Conservation (phyloP, 2,113 vertebrate species). For the Suncus etruscus region DNA sequence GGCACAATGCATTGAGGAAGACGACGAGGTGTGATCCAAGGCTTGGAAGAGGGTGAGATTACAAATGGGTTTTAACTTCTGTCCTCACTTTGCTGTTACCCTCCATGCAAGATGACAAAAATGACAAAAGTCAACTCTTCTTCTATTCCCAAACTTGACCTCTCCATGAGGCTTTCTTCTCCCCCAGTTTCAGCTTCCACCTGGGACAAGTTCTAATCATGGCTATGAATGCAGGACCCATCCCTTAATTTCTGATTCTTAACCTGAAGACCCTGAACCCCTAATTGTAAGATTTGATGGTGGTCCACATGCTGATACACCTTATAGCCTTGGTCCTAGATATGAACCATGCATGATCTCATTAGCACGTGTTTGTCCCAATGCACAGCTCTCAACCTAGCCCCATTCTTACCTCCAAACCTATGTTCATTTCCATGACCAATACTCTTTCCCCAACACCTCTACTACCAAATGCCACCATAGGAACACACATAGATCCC, state of each 20-base stretch:
- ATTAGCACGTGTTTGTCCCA: too few species aligned
- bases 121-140: not conserved
- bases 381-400: not conserved
- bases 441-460: not conserved
- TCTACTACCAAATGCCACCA: not conserved
- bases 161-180: not conserved
- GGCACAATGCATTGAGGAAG: too few species aligned
- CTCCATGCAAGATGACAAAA: not conserved
- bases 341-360: not conserved
- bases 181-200: not conserved
- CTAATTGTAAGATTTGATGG: not conserved
- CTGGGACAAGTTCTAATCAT: not conserved
- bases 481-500: not conserved
- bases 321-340: not conserved
- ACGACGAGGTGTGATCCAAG: not conserved
- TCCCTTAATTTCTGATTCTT: not conserved
- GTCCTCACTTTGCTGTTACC: not conserved
- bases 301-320: not conserved
- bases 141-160: not conserved
- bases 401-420: not conserved
- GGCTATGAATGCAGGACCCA: not conserved
- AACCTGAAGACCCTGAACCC: not conserved
- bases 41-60: not conserved
- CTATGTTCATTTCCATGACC: not conserved
- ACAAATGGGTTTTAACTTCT: not conserved